Evolutionary conservation across 2,888 invertebrate species (phyloP), one percentile per base, ranked within the genome.

Genomic region (Brassicogethes aeneus): DNA sequence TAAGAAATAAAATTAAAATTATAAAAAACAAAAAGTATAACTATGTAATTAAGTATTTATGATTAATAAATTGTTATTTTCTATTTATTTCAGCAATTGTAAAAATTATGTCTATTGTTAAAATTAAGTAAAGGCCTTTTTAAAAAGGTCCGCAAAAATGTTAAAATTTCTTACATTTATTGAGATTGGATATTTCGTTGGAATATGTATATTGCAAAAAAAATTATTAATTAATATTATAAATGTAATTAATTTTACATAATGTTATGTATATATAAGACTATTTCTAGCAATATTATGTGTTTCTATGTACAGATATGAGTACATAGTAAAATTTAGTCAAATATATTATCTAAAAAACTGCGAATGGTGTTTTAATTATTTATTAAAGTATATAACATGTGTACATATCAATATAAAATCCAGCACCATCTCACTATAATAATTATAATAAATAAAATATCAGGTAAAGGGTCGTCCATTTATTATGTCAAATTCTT

Each of bases 251-350:
- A 46, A 17, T 32, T 47, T 42, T 48, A 37, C 32, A 37, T 33
- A 33, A 37, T 50, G 51, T 56, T 52, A 51, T 54, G 53, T 56
- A 56, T 48, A 55, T 34, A 48, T 47, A 52, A 53, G 48, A 46
- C 44, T 47, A 53, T 50, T 51, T 54, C 48, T 56, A 56, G 55
- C 55, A 54, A 56, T 56, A 56, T 55, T 43, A 49, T 42, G 47
- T 50, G 53, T 51, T 53, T 53, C 45, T 51, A 46, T 54, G 52
- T 51, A 47, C 48, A 44, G 46, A 42, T 46, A 14, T 23, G 30
- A 43, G 45, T 47, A 43, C 48, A 48, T 45, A 41, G 45, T 50
- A 41, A 41, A 53, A 48, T 45, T 52, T 54, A 53, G 51, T 52
- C 51, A 52, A 54, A 51, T 53, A 55, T 52, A 47, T 41, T 47